Base-by-base conservation (phyloP, 2,888 invertebrate genomes). In the Microplitis deprimator region DNA sequence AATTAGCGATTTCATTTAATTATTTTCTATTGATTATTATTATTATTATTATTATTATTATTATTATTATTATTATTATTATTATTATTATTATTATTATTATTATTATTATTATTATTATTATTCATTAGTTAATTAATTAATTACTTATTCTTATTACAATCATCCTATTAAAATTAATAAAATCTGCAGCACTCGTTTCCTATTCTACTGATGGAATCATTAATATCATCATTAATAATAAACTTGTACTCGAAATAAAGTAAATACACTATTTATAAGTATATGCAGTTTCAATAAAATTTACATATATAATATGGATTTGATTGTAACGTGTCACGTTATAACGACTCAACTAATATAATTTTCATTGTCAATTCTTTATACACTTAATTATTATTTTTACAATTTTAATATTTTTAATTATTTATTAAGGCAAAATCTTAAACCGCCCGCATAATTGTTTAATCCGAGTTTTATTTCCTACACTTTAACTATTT, bases 261-360 rank as follows among this genome's bases (percentile, higher is more conserved):
- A 82, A 84, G 84, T 84, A 82, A 84, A 84, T 84, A 82, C 81
- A 81, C 77, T 83, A 82, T 82, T 61, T 79, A 73, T 80, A 77
- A 13, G 70, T 72, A 68, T 68, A 68, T 77, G 38, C 50, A 50
- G 13, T 50, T 13, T 1, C 13, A 50, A 50, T 50, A 50, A 50
- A 50, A 50, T 50, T 50, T 50, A 50, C 50, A 50, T 50, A 50
- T 50, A 60, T 73, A 73, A 64, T 64, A 64, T 38, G n/a, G 68
- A 71, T 67, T 65, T 79, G 68, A 67, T 68, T 50, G 13, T 50
- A 13, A 50, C 50, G 50, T 13, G 50, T 50, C 13, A 13, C 10
- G 13, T 50, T 50, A 5, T 50, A 50, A 50, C 50, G 10, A 50
- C 50, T 50, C 50, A 13, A 13, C 50, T 50, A 50, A 50, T 50